phyloP scores from a whole-genome alignment of 2,888 invertebrate species.

The Halictus quadricinctus region DNA sequence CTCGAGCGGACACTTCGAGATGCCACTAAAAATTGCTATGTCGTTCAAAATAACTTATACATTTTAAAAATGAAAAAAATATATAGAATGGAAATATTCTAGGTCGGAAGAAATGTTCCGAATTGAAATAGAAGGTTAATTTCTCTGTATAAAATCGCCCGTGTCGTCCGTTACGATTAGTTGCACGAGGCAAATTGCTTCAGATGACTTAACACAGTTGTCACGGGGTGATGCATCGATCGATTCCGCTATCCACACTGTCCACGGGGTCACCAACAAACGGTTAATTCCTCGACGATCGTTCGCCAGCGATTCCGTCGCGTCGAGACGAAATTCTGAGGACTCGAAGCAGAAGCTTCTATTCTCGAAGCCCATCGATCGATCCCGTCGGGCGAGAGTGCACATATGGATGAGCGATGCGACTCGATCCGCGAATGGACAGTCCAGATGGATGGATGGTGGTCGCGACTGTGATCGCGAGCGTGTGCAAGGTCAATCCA shows the following conservation, averaged over 20 bases:
- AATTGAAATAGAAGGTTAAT: no score
- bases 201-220: not conserved
- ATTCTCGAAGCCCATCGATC: slow-evolving; percentile 24
- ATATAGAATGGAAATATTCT: no score
- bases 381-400: slow-evolving; percentile 29
- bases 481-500: slow-evolving; percentile 54
- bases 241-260: not conserved
- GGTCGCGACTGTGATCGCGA: not conserved
- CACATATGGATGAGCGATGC: slow-evolving; percentile 62
- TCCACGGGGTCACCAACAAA: not conserved
- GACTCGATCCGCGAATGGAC: slow-evolving; percentile 56
- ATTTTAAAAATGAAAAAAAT: no score
- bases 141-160: no score
- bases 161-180: no score
- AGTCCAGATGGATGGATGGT: slow-evolving; percentile 54
- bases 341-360: not conserved
- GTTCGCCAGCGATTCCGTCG: not conserved
- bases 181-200: no score
- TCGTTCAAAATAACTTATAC: no score
- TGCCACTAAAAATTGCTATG: no score
- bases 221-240: not conserved
- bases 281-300: not conserved
- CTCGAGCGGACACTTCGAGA: no score
- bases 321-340: not conserved
- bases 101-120: no score